Evolutionary conservation across 2,797 vertebrate genomes (phyloP).

Genomic region (Syndactyla subalaris): DNA sequence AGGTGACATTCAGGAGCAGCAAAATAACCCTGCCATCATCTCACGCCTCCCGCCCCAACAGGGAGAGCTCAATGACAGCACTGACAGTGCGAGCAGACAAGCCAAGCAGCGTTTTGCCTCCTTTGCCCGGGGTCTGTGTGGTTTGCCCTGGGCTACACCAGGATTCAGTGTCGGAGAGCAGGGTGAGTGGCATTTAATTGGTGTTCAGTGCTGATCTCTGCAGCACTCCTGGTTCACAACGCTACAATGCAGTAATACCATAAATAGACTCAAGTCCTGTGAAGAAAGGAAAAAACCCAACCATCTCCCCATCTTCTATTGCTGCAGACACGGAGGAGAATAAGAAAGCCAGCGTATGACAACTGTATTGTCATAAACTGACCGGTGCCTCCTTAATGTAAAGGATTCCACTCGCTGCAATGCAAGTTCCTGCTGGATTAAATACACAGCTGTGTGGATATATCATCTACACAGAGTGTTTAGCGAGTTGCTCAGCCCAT

Average conservation of each 20-base stretch:
- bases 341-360: neutral
- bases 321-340: neutral
- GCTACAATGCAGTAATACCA: conserved; percentile 33
- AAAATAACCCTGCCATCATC: neutral
- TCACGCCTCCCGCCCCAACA: neutral
- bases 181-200: neutral
- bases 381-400: conserved; percentile 10
- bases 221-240: neutral
- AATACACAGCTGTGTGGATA: conserved; percentile 16
- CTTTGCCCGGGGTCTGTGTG: neutral
- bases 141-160: neutral
- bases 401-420: neutral
- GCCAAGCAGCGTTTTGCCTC: neutral
- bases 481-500: neutral
- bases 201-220: neutral
- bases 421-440: neutral
- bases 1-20: conserved; percentile 30
- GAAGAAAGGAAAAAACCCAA: neutral
- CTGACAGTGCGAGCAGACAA: neutral
- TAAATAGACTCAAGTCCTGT: conserved; percentile 47
- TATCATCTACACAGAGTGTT: neutral
- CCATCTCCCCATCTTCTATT: neutral
- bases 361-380: neutral
- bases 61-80: neutral
- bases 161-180: neutral